Evolutionary conservation across 2,888 invertebrate genomes (phyloP).

Genomic region (Isoperla grammatica): DNA sequence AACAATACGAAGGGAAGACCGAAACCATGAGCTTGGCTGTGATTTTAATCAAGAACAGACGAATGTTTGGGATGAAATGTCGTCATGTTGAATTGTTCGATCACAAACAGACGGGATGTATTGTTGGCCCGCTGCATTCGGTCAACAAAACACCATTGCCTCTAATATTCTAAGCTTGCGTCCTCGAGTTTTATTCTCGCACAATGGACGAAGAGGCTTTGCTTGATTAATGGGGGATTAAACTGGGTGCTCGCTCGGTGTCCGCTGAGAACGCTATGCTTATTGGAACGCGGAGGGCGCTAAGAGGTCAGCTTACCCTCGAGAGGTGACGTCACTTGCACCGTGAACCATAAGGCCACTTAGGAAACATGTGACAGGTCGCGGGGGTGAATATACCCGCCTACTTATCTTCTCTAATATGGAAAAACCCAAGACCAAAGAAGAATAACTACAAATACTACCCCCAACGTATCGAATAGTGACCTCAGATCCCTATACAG

Average conservation of each 20-base stretch:
- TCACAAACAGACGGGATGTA: conserved; percentile 9
- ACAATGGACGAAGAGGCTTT: conserved; percentile 2
- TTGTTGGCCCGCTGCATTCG: neutral
- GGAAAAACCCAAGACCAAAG: no score
- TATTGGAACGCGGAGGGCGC: neutral
- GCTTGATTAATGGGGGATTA: conserved; percentile 1
- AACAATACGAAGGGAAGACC: conserved; percentile 16
- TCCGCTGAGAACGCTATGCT: neutral
- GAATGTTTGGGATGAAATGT: conserved; percentile 1
- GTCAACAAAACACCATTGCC: neutral
- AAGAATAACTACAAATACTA: no score
- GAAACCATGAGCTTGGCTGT: conserved; percentile 8
- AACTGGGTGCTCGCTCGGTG: neutral
- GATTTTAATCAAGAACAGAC: conserved; percentile 24
- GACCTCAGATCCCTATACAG: no score
- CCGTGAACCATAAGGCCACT: neutral
- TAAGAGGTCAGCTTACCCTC: neutral
- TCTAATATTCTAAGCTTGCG: neutral
- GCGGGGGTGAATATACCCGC: no score
- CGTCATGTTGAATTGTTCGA: neutral
- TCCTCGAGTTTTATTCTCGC: neutral
- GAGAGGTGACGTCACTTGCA: conserved; percentile 2
- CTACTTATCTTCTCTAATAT: no score
- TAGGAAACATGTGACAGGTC: no score
- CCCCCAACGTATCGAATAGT: no score